Percentiles rank a stretch among this genome's conserved stretches.
Conservation (phyloP, 2,797 vertebrate genomes). For the Lithobates pipiens region DNA sequence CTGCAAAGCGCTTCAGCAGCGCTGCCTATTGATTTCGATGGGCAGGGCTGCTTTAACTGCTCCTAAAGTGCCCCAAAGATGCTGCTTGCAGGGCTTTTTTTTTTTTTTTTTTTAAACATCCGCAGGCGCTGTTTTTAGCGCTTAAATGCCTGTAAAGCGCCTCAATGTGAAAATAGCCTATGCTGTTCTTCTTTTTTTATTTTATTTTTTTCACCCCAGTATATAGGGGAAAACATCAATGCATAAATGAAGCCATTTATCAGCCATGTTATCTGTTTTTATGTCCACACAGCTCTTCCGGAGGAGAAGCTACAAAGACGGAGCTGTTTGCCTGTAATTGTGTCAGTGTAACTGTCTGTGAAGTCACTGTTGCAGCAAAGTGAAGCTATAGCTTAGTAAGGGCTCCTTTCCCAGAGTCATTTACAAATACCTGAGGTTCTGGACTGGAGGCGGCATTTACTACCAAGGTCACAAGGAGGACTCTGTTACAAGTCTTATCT, state of each 20-base stretch:
- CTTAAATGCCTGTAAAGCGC: no score
- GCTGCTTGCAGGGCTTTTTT: no score
- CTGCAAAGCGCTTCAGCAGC: no score
- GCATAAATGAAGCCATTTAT: background rate
- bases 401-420: background rate
- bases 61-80: no score
- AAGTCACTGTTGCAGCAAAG: background rate
- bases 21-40: no score
- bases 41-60: no score
- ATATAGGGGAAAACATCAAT: background rate
- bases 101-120: no score
- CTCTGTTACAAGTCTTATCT: conserved; percentile 36
- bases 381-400: background rate
- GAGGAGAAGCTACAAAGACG: background rate
- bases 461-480: conserved; percentile 18
- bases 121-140: no score
- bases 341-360: background rate
- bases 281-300: background rate
- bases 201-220: background rate
- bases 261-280: conserved; percentile 5
- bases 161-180: no score
- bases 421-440: conserved; percentile 22
- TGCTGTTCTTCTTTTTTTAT: no score
- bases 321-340: conserved; percentile 2
- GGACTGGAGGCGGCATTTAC: background rate